phyloP scores from a whole-genome alignment of 2,888 invertebrate species.

The Andrena chrysosceles region DNA sequence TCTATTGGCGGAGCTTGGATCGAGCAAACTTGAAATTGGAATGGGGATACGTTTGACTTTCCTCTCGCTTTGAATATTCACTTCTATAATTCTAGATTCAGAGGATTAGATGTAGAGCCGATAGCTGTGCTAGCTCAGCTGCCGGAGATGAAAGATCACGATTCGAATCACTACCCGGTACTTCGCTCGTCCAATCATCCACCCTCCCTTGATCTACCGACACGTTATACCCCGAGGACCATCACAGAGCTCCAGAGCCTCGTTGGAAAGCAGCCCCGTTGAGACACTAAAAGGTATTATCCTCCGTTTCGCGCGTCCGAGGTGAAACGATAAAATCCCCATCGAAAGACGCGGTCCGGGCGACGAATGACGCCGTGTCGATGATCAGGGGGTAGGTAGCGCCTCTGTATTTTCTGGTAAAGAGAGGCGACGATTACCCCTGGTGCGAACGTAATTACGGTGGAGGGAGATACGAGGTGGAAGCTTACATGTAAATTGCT shows the following conservation, averaged over 20 bases:
- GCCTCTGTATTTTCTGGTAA: conserved; percentile 64
- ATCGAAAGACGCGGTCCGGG: conserved; percentile 13
- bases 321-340: conserved; percentile 47
- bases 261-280: neutral
- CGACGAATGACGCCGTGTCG: conserved; percentile 22
- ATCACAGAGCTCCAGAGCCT: neutral
- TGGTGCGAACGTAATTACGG: conserved; percentile 77
- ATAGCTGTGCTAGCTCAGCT: too few relatives aligned
- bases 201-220: neutral
- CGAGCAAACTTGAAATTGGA: neutral
- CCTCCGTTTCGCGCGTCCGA: neutral
- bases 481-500: conserved; percentile 83
- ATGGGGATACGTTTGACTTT: too few relatives aligned
- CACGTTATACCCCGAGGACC: too few relatives aligned
- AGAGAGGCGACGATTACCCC: conserved; percentile 71
- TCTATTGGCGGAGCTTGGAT: neutral
- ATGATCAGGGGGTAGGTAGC: conserved; percentile 41
- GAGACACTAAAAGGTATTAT: neutral
- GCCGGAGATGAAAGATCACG: too few relatives aligned
- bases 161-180: too few relatives aligned
- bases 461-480: conserved; percentile 65
- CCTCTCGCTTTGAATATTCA: too few relatives aligned
- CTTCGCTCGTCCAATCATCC: too few relatives aligned
- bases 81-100: too few relatives aligned
- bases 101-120: too few relatives aligned